Conservation (phyloP, 2,113 vertebrate species). For the Nestor notabilis region DNA sequence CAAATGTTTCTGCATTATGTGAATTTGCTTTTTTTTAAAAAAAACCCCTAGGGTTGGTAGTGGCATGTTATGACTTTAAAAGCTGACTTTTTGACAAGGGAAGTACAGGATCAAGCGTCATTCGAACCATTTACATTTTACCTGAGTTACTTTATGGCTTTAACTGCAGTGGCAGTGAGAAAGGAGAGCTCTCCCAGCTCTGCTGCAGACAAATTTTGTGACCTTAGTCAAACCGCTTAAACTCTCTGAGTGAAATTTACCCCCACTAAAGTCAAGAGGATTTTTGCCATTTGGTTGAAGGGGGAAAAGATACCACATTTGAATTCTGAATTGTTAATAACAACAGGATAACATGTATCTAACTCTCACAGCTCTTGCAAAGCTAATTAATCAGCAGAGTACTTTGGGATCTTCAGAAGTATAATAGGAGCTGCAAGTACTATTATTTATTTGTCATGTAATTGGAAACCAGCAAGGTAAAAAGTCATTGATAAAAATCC, state of each 20-base stretch:
- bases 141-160: neutral
- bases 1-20: neutral
- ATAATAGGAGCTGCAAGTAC: slow-evolving; percentile 60
- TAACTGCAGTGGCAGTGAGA: neutral
- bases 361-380: slow-evolving; percentile 38
- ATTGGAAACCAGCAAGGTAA: slow-evolving; percentile 67
- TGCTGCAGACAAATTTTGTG: neutral
- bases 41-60: neutral
- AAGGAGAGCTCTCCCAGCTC: neutral
- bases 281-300: slow-evolving; percentile 38
- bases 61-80: neutral
- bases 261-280: neutral
- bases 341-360: slow-evolving; percentile 26
- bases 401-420: slow-evolving; percentile 61
- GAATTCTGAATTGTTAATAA: slow-evolving; percentile 56
- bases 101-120: neutral
- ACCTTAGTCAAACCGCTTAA: slow-evolving; percentile 35
- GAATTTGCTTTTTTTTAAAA: neutral
- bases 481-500: slow-evolving; percentile 72
- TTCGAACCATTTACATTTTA: neutral
- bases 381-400: slow-evolving; percentile 67
- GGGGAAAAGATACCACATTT: slow-evolving; percentile 20
- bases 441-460: slow-evolving; percentile 71
- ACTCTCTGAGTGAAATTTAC: neutral
- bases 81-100: neutral